Percentiles rank a stretch among this genome's conserved stretches.
phyloP scores from a whole-genome alignment of 2,888 invertebrate genomes.

The Camponotus fellah region DNA sequence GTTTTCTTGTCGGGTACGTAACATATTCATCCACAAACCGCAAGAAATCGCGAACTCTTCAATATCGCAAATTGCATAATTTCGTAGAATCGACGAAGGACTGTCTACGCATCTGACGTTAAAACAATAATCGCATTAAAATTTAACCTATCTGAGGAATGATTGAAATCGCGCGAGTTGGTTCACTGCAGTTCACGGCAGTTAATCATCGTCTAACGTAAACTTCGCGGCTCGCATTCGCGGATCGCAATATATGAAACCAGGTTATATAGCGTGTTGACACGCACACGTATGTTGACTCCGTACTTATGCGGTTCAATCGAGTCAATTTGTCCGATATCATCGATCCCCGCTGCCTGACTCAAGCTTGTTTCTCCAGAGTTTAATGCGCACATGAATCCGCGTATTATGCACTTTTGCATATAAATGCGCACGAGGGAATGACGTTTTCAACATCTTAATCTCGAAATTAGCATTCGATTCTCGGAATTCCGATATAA shows the following conservation, averaged over 20 bases:
- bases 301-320: slow-evolving; percentile 70
- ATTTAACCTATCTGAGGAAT: neutral
- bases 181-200: neutral
- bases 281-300: slow-evolving; percentile 36
- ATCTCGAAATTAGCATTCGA: neutral
- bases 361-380: slow-evolving; percentile 21
- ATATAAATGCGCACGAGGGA: neutral
- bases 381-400: slow-evolving; percentile 25
- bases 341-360: slow-evolving; percentile 59
- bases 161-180: neutral
- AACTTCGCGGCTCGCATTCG: slow-evolving; percentile 22
- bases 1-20: neutral
- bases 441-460: neutral
- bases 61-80: neutral
- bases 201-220: slow-evolving; percentile 44
- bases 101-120: slow-evolving; percentile 31
- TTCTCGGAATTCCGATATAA: neutral
- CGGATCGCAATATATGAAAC: slow-evolving; percentile 22
- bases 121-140: slow-evolving; percentile 19
- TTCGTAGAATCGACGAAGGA: slow-evolving; percentile 4
- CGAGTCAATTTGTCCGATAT: slow-evolving; percentile 66
- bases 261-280: slow-evolving; percentile 67
- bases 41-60: neutral
- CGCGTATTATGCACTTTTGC: slow-evolving; percentile 22
- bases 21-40: neutral